Percentiles rank a stretch among this genome's conserved stretches.
These are phyloP conservation scores for Pterocles orientalis DNA, from an alignment of 2,113 vertebrate species.

Conservation along the genomic window DNA sequence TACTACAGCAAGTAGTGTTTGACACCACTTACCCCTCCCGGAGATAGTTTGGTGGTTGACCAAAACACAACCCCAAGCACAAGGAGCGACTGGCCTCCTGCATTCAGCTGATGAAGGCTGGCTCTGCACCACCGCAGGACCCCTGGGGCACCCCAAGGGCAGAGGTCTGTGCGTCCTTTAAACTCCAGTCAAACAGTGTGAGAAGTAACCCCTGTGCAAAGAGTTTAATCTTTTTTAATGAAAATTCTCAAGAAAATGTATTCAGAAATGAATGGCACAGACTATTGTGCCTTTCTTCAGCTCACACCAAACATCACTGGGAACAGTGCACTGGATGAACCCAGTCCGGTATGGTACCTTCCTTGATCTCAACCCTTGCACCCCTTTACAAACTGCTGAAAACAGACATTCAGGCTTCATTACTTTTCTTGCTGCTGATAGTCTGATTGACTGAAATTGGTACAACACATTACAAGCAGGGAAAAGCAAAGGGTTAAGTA, in stretches of 20 bases:
- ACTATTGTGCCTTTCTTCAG: neutral
- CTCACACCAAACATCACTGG: neutral
- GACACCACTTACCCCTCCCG: neutral
- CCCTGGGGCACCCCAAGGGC: neutral
- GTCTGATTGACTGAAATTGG: neutral
- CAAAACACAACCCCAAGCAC: neutral
- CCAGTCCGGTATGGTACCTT: neutral
- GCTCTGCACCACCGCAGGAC: neutral
- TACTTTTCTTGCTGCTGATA: neutral
- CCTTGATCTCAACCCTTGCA: neutral
- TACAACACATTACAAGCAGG: neutral
- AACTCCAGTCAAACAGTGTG: neutral
- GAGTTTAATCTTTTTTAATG: neutral
- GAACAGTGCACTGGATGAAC: neutral
- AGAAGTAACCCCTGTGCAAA: neutral
- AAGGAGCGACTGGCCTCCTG: rapidly evolving
- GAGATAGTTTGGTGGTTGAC: neutral
- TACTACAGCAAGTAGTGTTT: neutral
- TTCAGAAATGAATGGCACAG: neutral
- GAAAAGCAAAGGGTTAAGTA: neutral
- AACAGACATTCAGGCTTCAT: neutral
- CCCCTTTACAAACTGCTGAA: neutral
- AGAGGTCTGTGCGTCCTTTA: neutral
- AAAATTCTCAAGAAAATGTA: neutral
- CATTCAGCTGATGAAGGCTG: neutral